phyloP scores from a whole-genome alignment of 2,113 vertebrate species.

The Notothenia coriiceps region DNA sequence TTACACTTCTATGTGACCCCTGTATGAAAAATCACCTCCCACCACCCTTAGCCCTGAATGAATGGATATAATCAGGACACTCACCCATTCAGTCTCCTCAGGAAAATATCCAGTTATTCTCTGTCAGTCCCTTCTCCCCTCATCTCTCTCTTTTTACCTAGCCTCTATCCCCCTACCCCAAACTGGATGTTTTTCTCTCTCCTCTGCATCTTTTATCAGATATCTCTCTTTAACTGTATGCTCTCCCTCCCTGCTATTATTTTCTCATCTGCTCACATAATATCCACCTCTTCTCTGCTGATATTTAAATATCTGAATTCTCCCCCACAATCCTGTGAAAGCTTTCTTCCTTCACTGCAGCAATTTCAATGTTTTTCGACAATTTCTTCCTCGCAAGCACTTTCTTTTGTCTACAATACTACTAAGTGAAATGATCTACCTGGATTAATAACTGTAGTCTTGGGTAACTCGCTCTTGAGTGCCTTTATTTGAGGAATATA shows the following conservation, averaged over 20 bases:
- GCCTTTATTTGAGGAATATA: not conserved
- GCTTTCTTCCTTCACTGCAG: slow-evolving; percentile 17
- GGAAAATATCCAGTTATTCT: slow-evolving; percentile 44
- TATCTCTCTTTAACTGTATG: slow-evolving; percentile 32
- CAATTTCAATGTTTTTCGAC: not conserved
- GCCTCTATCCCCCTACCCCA: slow-evolving; percentile 9
- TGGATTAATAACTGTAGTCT: not conserved
- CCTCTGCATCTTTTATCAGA: slow-evolving; percentile 53
- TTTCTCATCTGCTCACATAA: slow-evolving; percentile 57
- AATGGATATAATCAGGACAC: slow-evolving; percentile 66
- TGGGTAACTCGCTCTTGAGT: not conserved
- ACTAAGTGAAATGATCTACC: not conserved
- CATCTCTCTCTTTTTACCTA: not conserved
- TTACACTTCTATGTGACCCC: slow-evolving; percentile 36
- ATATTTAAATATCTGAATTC: slow-evolving; percentile 40
- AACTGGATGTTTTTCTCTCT: slow-evolving; percentile 6
- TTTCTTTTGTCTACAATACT: not conserved
- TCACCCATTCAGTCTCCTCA: slow-evolving; percentile 51
- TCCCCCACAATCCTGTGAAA: not conserved
- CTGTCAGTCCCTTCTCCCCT: slow-evolving; percentile 15
- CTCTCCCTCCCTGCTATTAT: slow-evolving; percentile 16
- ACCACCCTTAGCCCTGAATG: slow-evolving; percentile 34
- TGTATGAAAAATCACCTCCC: slow-evolving; percentile 47
- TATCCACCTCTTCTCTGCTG: slow-evolving; percentile 49
- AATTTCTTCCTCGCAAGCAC: not conserved